Base-by-base conservation (phyloP, 1,140 invertebrate species). In the Sesamia nonagrioides region DNA sequence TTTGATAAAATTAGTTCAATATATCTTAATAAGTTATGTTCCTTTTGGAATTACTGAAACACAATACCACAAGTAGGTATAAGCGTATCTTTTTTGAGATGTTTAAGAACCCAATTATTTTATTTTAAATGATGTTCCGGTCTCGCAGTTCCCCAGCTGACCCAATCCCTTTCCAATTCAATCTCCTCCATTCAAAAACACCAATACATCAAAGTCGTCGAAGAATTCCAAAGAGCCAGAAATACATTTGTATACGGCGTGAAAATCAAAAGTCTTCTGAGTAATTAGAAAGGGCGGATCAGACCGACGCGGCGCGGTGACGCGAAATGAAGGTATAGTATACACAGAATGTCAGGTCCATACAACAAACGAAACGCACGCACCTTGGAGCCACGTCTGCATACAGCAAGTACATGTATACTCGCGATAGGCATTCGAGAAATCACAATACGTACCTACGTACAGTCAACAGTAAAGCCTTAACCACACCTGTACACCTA, bases 281-380 rank as follows among this genome's bases (percentile, higher is more conserved):
- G 71, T 74, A 74, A 74, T 74, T 74, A 74, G 71, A 74, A 45
- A 74, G 54, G 71, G 71, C 71, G 66, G 66, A 69, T 50, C 40
- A 50, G 54, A 74, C 60, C 71, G 69, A 69, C 21, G 35, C 27
- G 15, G 6, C 0, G 68, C 45, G 27, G n/a, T 2, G n/a, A 18
- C 18, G 37, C 7, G 15, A 5, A 50, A 0, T 45, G 9, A 11
- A 11, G 2, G 5, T 13, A 50, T 4, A 50, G n/a, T 11, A 13
- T n/a, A 1, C 2, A 50, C 5, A 40, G 37, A 40, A 40, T 0
- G 37, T 0, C 9, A 40, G 37, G 37, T 40, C 9, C 37, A 9
- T 6, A 40, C 37, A 40, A 40, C 37, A 6, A 40, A 27, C 27
- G 27, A 27, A 27, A 27, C 27, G 3, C 27, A 27, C 3, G 27